Conservation (phyloP, 2,888 invertebrate species). For the Nomada ruficornis region DNA sequence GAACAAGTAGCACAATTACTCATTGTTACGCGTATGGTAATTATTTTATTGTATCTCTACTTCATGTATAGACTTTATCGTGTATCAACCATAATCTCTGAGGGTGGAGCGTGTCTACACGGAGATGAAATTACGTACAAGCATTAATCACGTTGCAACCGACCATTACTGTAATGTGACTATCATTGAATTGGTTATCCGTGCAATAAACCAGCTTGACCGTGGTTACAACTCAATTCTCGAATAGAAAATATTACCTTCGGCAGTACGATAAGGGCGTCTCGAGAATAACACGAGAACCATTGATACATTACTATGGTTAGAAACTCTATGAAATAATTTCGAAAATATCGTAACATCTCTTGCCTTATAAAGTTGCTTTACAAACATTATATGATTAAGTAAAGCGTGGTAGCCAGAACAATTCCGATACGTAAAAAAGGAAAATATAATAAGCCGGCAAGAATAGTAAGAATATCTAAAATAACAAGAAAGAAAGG, state of each 20-base stretch:
- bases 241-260: not conserved
- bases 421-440: too few species aligned
- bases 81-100: conserved; percentile 68
- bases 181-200: conserved; percentile 40
- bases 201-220: not conserved
- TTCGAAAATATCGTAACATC: not conserved
- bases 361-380: not conserved
- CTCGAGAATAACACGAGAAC: not conserved
- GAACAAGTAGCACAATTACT: conserved; percentile 19
- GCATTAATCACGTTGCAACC: conserved; percentile 65
- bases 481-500: too few species aligned
- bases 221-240: not conserved
- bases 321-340: not conserved
- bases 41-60: conserved; percentile 32
- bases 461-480: too few species aligned
- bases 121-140: conserved; percentile 66
- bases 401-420: not conserved
- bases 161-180: conserved; percentile 63
- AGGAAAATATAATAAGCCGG: too few species aligned
- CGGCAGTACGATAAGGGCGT: too few species aligned
- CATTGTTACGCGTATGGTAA: conserved; percentile 25
- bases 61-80: conserved; percentile 50
- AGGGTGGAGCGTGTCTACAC: conserved; percentile 44
- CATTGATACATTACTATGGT: not conserved
- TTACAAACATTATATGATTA: not conserved